A percentile compares a stretch with the other conserved stretches of the same genome.
phyloP scores from a whole-genome alignment of 2,888 invertebrate genomes.

The Odontomyia ornata region DNA sequence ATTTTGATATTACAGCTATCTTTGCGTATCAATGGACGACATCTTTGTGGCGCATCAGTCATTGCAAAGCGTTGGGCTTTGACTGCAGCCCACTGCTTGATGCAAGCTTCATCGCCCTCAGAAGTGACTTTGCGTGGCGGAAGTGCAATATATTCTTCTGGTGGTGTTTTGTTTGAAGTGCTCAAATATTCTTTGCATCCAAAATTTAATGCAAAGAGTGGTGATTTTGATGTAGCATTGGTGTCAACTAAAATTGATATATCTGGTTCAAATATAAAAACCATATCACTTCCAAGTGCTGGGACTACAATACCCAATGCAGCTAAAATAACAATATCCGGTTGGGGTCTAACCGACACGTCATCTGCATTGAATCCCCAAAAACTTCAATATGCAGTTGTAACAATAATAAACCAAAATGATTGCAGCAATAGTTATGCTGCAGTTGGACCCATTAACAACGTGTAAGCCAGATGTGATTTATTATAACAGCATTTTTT shows the following conservation, averaged over 20 bases:
- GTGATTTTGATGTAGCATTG: slow-evolving; percentile 47
- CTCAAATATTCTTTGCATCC: slow-evolving; percentile 42
- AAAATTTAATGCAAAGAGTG: slow-evolving; percentile 46
- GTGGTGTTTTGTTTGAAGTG: slow-evolving; percentile 46
- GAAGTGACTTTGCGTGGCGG: slow-evolving; percentile 47
- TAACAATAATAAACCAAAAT: slow-evolving; percentile 46
- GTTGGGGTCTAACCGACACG: slow-evolving; percentile 47
- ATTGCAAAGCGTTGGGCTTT: slow-evolving; percentile 46
- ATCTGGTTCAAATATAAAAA: slow-evolving; percentile 44
- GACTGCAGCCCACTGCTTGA: slow-evolving; percentile 50
- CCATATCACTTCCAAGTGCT: slow-evolving; percentile 24
- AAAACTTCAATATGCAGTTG: slow-evolving; percentile 43
- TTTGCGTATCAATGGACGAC: slow-evolving; percentile 47
- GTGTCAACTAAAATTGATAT: slow-evolving; percentile 45
- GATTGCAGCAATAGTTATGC: slow-evolving; percentile 45
- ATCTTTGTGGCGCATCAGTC: slow-evolving; percentile 49
- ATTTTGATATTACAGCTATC: slow-evolving; percentile 40
- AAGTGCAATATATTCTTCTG: slow-evolving; percentile 42
- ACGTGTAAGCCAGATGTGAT: slow-evolving; percentile 35
- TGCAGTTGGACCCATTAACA: slow-evolving; percentile 43
- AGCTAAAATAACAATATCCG: slow-evolving; percentile 45
- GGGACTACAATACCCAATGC: slow-evolving; percentile 37
- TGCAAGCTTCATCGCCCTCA: slow-evolving; percentile 30
- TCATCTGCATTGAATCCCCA: slow-evolving; percentile 40
- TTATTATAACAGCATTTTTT: neutral